A percentile compares a stretch with the other conserved stretches of the same genome.
phyloP scores from a whole-genome alignment of 1,140 invertebrate species.

The Luehdorfia chinensis region DNA sequence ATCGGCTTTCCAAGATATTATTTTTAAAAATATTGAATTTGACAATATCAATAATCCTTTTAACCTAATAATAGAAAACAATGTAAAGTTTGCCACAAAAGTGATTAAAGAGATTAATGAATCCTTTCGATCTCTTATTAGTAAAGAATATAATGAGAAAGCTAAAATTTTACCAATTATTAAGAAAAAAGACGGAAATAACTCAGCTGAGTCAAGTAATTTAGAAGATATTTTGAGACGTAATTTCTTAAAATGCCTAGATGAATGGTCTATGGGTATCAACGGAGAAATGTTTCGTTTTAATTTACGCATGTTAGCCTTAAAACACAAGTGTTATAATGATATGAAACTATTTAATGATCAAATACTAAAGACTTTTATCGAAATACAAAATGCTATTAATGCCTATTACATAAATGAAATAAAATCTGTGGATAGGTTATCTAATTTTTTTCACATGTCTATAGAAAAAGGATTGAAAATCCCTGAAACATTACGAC shows the following conservation, averaged over 20 bases:
- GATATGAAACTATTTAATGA: constrained; percentile 71
- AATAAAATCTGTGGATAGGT: constrained; percentile 74
- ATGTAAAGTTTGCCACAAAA: constrained; percentile 60
- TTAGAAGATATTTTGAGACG: constrained; percentile 50
- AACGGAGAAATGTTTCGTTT: constrained; percentile 76
- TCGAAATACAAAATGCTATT: constrained; percentile 65
- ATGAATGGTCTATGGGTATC: constrained; percentile 77
- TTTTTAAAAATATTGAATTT: constrained; percentile 58
- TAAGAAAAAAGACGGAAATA: constrained; percentile 52
- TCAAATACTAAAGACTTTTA: constrained; percentile 61
- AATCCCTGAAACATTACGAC: constrained; percentile 66
- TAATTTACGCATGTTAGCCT: constrained; percentile 59
- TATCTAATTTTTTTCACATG: constrained; percentile 75
- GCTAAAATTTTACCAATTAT: constrained; percentile 41
- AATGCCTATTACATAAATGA: constrained; percentile 76
- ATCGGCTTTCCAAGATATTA: constrained; percentile 47
- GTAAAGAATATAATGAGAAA: constrained; percentile 55
- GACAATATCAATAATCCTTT: constrained; percentile 66
- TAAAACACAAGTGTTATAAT: constrained; percentile 51
- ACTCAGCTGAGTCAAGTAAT: constrained; percentile 43
- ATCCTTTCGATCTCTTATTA: constrained; percentile 50
- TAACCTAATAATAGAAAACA: constrained; percentile 57
- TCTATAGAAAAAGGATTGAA: constrained; percentile 76
- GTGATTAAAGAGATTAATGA: constrained; percentile 61
- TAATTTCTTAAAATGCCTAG: constrained; percentile 61